phyloP scores from a whole-genome alignment of 2,113 vertebrate species.

The Eudorcas thomsonii region DNA sequence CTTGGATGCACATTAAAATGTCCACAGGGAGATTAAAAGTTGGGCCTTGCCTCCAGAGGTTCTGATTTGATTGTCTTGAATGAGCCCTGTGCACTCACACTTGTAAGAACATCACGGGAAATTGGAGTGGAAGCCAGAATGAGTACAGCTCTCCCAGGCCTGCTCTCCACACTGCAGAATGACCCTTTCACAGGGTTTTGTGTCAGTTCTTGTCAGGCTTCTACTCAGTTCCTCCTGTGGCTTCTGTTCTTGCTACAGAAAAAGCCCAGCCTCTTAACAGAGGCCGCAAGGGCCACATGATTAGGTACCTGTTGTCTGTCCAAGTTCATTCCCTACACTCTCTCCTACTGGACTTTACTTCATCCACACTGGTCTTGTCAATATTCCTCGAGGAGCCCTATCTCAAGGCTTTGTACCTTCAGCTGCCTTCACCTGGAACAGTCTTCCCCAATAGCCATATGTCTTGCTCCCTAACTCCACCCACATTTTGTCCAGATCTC shows the following conservation, averaged over 20 bases:
- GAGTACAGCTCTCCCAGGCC: neutral
- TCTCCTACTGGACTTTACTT: neutral
- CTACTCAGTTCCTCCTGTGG: neutral
- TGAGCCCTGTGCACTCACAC: neutral
- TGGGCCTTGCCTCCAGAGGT: neutral
- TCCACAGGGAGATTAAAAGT: neutral
- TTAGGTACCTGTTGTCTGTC: neutral
- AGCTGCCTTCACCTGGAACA: neutral
- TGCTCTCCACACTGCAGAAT: neutral
- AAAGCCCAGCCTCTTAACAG: neutral
- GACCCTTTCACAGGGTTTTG: neutral
- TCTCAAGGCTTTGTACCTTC: neutral
- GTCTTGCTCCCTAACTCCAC: fast-evolving
- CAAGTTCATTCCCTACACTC: neutral
- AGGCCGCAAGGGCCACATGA: neutral
- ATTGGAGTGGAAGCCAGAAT: neutral
- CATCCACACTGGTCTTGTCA: neutral
- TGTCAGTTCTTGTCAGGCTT: neutral
- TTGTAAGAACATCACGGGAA: neutral
- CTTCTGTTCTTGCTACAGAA: neutral
- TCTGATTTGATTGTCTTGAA: neutral
- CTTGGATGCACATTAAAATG: neutral
- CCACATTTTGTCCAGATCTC: neutral
- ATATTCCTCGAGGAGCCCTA: neutral
- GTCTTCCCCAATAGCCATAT: neutral